phyloP scores from a whole-genome alignment of 2,113 vertebrate species.

The Trogon surrucura region DNA sequence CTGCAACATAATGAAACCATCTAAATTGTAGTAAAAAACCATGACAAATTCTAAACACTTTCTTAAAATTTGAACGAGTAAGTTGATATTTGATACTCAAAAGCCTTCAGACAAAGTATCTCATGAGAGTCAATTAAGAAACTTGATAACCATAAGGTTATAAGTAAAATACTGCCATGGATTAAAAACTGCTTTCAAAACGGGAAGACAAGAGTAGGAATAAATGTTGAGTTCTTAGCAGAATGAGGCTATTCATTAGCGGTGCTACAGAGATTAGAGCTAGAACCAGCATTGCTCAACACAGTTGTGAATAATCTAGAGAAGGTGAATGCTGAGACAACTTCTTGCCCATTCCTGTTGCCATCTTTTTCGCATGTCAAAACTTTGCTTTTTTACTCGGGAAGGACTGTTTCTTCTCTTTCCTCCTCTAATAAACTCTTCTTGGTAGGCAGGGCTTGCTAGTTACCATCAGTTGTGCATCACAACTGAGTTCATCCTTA shows the following conservation, averaged over 20 bases:
- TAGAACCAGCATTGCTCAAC: neutral
- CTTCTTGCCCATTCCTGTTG: neutral
- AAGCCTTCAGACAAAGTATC: neutral
- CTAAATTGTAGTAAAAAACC: neutral
- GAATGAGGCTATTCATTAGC: neutral
- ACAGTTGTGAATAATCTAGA: neutral
- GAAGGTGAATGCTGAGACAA: neutral
- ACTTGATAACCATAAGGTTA: neutral
- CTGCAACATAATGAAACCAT: neutral
- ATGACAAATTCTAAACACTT: neutral
- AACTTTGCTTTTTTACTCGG: neutral
- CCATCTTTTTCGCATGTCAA: neutral
- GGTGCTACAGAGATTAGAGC: neutral
- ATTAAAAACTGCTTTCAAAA: neutral
- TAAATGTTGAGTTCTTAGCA: neutral
- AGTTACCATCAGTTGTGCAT: neutral
- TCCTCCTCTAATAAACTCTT: neutral
- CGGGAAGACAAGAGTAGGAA: neutral
- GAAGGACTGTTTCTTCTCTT: neutral
- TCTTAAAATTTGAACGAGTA: conserved; percentile 16
- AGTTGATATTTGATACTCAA: conserved; percentile 17
- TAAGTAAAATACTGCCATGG: neutral
- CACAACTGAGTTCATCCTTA: neutral
- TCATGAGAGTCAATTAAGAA: conserved; percentile 12
- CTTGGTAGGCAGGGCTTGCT: neutral